Conservation (phyloP, 2,113 vertebrate genomes). For the Pteronura brasiliensis region DNA sequence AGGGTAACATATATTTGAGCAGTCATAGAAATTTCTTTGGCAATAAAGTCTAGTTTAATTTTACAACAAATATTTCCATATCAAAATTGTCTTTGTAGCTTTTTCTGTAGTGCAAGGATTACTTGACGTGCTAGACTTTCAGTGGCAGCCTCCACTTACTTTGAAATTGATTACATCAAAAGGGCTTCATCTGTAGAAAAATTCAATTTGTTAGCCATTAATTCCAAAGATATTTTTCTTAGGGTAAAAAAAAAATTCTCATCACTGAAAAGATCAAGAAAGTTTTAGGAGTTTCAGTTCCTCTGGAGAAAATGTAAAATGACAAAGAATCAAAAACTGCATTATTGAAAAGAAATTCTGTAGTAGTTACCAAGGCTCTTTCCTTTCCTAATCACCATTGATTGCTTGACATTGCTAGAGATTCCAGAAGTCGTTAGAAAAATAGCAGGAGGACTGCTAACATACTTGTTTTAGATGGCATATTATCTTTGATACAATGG, state of each 20-base stretch:
- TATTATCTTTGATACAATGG: not conserved
- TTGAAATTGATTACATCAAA: constrained; percentile 36
- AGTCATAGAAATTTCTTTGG: not conserved
- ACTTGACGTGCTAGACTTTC: constrained; percentile 18
- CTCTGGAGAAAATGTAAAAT: not conserved
- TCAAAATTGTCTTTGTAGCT: constrained; percentile 31
- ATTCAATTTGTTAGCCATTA: constrained; percentile 70
- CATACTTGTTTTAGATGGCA: not conserved
- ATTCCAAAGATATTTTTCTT: constrained; percentile 57
- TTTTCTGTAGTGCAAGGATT: constrained; percentile 37
- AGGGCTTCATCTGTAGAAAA: constrained; percentile 47
- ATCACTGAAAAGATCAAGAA: constrained; percentile 48
- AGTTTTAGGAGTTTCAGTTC: constrained; percentile 56
- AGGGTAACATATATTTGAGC: constrained; percentile 41
- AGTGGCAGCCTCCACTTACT: constrained; percentile 25
- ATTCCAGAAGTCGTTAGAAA: not conserved
- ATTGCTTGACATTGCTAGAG: not conserved
- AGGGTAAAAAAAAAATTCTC: constrained; percentile 29
- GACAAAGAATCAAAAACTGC: not conserved
- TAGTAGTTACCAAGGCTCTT: not conserved
- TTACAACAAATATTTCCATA: constrained; percentile 75
- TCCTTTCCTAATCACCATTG: not conserved
- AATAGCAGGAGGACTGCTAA: not conserved
- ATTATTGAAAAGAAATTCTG: not conserved
- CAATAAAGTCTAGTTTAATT: constrained; percentile 54